phyloP scores from a whole-genome alignment of 1,140 invertebrate genomes.

The Neodiprion fabricii region DNA sequence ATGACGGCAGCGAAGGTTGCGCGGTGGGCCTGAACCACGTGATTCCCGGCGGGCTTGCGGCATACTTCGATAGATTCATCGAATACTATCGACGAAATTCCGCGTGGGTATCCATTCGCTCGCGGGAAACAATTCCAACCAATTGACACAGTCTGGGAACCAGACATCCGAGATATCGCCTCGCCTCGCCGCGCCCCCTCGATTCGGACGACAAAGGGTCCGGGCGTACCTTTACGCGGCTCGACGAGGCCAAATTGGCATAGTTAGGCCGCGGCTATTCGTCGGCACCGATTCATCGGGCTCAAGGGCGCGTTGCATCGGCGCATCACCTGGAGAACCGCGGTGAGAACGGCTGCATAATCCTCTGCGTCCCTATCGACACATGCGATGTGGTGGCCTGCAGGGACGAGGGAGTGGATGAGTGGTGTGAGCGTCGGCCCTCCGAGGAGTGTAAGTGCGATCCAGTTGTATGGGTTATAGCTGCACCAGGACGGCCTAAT shows the following conservation, averaged over 20 bases:
- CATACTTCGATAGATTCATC: conserved; percentile 63
- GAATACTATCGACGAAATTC: conserved; percentile 63
- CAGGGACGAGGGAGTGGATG: neutral
- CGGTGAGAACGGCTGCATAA: conserved; percentile 2
- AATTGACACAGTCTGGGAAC: conserved; percentile 61
- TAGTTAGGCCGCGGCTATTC: neutral
- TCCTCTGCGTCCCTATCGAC: neutral
- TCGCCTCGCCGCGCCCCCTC: conserved; percentile 49
- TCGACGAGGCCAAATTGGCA: conserved; percentile 44
- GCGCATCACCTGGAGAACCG: neutral
- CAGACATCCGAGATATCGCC: conserved; percentile 28
- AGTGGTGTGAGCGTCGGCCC: neutral
- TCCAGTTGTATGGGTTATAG: neutral
- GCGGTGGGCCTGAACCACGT: neutral
- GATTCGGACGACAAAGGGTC: conserved; percentile 20
- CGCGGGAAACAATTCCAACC: conserved; percentile 53
- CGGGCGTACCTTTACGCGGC: conserved; percentile 46
- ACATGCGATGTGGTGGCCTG: too few species aligned
- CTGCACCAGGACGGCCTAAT: conserved; percentile 52
- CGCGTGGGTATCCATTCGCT: conserved; percentile 14
- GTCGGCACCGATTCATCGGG: neutral
- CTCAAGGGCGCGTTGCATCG: neutral
- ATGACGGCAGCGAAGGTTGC: neutral
- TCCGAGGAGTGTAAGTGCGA: neutral
- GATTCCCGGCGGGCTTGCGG: conserved; percentile 28